A percentile compares a stretch with the other conserved stretches of the same genome.
Conservation (phyloP, 2,113 vertebrate species). For the Nibea albiflora region DNA sequence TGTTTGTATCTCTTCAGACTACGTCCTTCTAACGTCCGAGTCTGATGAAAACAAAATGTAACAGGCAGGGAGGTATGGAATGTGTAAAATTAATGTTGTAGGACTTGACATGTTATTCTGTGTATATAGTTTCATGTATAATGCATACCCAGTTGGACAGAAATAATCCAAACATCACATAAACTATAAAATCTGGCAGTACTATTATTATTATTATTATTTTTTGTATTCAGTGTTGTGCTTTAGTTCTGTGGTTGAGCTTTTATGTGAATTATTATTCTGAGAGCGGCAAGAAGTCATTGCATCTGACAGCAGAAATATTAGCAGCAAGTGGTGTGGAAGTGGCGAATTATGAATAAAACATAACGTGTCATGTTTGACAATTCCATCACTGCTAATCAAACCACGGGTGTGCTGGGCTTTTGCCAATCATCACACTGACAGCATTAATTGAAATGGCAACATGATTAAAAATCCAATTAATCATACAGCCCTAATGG, state of each 20-base stretch:
- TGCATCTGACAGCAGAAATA: constrained; percentile 59
- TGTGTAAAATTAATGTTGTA: background rate
- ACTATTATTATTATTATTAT: background rate
- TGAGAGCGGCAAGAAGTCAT: constrained; percentile 41
- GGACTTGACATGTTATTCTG: background rate
- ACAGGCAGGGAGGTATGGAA: background rate
- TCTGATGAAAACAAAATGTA: constrained; percentile 1
- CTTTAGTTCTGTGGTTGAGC: constrained; percentile 1
- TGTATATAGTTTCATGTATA: background rate
- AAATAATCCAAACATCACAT: background rate
- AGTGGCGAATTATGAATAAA: constrained; percentile 72
- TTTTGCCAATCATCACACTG: constrained; percentile 75
- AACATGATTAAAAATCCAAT: constrained; percentile 84
- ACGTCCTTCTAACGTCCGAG: background rate
- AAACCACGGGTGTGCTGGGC: constrained; percentile 68
- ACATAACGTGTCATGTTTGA: constrained; percentile 71
- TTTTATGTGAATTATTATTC: constrained; percentile 42
- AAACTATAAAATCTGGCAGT: background rate
- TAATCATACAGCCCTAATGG: constrained; percentile 78
- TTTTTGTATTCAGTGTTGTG: constrained; percentile 10
- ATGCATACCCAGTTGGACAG: background rate
- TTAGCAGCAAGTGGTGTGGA: constrained; percentile 60
- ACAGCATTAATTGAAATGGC: constrained; percentile 82
- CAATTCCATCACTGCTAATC: constrained; percentile 81
- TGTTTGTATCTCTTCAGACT: too few species aligned